A percentile compares a stretch with the other conserved stretches of the same genome.
Conservation (phyloP, 2,797 vertebrate genomes). For the Brachyrhaphis roseni region DNA sequence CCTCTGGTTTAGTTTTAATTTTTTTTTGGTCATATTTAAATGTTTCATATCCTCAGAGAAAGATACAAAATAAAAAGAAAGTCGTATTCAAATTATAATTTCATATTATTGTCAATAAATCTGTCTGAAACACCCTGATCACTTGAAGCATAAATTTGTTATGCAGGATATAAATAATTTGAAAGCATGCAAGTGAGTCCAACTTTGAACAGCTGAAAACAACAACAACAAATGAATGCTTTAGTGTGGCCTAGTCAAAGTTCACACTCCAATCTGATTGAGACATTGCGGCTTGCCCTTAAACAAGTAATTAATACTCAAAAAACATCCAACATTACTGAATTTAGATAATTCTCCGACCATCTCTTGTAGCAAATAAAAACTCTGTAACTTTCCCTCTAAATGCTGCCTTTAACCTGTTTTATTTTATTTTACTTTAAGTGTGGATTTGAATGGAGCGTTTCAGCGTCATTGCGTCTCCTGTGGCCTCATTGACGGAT, state of each 20-base stretch:
- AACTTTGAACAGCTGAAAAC: background rate
- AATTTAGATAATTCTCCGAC: constrained; percentile 8
- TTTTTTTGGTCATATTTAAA: background rate
- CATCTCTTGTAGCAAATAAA: constrained; percentile 24
- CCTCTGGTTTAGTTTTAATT: background rate
- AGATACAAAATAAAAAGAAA: background rate
- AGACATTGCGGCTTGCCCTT: background rate
- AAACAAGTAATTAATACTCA: too few species aligned
- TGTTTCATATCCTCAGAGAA: background rate
- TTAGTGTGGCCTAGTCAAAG: background rate
- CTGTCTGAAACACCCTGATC: background rate
- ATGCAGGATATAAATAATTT: background rate
- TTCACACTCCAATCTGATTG: background rate
- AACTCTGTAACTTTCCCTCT: background rate
- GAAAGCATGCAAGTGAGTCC: background rate
- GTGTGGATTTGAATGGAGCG: constrained; percentile 81
- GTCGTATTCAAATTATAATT: background rate
- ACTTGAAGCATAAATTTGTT: background rate
- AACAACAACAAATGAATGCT: background rate
- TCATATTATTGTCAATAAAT: background rate
- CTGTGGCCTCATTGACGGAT: constrained; percentile 81
- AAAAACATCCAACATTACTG: background rate
- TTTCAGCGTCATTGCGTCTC: constrained; percentile 83
- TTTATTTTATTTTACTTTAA: constrained; percentile 43
- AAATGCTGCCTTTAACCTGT: constrained; percentile 31